Percentiles rank a stretch among this genome's conserved stretches.
Conservation (phyloP, 2,888 invertebrate genomes). For the Parapristionchus giblindavisi region DNA sequence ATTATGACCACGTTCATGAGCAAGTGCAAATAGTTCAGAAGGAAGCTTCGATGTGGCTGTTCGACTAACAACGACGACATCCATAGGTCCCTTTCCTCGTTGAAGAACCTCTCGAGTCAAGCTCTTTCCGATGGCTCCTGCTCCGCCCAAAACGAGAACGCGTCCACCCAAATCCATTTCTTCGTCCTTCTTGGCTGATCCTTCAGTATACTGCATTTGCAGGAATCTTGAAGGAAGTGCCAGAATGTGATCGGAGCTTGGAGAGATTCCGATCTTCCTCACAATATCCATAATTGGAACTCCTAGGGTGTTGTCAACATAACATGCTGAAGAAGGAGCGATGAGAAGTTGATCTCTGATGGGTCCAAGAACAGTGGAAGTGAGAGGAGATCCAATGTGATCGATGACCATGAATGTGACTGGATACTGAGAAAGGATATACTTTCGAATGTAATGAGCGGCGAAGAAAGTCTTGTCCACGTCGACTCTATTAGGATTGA, state of each 20-base stretch:
- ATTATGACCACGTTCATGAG: not conserved
- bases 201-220: slow-evolving; percentile 17
- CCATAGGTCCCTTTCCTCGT: not conserved
- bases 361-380: slow-evolving; percentile 26
- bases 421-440: not conserved
- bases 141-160: slow-evolving; percentile 40
- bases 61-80: slow-evolving; percentile 31
- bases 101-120: slow-evolving; percentile 32
- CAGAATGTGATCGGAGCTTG: not conserved
- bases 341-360: slow-evolving; percentile 21
- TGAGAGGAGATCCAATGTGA: not conserved
- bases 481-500: not conserved
- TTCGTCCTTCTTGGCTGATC: not conserved
- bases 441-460: not conserved
- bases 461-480: slow-evolving; percentile 5
- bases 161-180: slow-evolving; percentile 20
- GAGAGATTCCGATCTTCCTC: not conserved
- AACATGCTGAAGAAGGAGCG: not conserved
- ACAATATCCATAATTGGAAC: not conserved
- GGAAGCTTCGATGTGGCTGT: not conserved
- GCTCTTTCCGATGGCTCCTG: slow-evolving; percentile 39
- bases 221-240: not conserved
- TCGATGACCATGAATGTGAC: slow-evolving; percentile 4
- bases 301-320: slow-evolving; percentile 8
- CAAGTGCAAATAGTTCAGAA: not conserved